These are phyloP conservation scores for Drosophila villosipedis DNA, from an alignment of 2,888 invertebrate genomes.

Conservation along the genomic window DNA sequence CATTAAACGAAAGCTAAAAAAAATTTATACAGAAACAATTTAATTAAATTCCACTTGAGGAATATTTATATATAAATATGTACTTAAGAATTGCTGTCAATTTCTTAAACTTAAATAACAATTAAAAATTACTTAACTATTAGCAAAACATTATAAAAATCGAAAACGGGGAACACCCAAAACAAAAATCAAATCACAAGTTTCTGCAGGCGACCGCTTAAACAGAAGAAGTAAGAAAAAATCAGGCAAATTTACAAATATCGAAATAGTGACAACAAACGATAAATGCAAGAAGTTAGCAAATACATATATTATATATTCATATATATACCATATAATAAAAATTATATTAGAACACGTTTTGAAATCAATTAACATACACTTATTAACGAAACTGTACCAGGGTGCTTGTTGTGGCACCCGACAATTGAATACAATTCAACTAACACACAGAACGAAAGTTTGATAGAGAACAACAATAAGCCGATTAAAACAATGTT, in stretches of 20 bases:
- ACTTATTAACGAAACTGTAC: constrained; percentile 3
- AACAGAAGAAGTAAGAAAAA: background rate
- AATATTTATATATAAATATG: constrained; percentile 34
- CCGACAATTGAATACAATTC: constrained; percentile 1
- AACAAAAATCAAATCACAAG: constrained; percentile 44
- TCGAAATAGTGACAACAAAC: constrained; percentile 13
- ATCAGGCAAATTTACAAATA: constrained; percentile 15
- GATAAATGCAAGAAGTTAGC: constrained; percentile 8
- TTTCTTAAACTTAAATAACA: constrained; percentile 60
- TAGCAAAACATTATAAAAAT: constrained; percentile 15
- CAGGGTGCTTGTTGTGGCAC: background rate
- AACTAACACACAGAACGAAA: constrained; percentile 11
- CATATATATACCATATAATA: constrained; percentile 15
- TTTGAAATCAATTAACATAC: constrained; percentile 15
- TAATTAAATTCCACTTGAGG: constrained; percentile 5
- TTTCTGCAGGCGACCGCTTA: constrained; percentile 26
- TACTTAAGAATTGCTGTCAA: constrained; percentile 63
- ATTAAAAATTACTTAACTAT: constrained; percentile 41
- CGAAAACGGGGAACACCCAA: background rate
- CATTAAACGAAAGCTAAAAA: constrained; percentile 19
- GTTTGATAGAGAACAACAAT: constrained; percentile 15
- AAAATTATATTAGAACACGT: constrained; percentile 13
- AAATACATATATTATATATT: constrained; percentile 27
- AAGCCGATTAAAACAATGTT: constrained; percentile 21
- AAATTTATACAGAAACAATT: constrained; percentile 46